Percentiles rank a stretch among this genome's conserved stretches.
These are phyloP conservation scores for Macrostomum cliftonense DNA, from an alignment of 2,888 invertebrate genomes.

Conservation along the genomic window DNA sequence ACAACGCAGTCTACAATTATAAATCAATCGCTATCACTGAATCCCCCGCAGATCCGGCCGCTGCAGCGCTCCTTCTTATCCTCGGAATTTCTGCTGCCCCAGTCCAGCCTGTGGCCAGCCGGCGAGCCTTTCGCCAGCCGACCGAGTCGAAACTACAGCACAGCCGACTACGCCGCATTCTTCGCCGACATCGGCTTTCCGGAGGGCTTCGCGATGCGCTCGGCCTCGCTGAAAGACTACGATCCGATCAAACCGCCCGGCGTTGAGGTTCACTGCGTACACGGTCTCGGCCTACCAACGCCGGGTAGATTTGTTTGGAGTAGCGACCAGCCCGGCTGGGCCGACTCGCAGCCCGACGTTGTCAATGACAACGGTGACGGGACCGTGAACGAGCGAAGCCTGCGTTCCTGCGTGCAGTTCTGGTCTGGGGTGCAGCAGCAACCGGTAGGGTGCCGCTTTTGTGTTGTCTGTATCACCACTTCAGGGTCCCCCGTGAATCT, in stretches of 20 bases:
- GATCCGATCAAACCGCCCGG: neutral
- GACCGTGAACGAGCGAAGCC: conserved; percentile 44
- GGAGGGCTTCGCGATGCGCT: conserved; percentile 70
- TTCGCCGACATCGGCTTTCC: conserved; percentile 61
- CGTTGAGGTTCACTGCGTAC: neutral
- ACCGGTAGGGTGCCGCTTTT: too few relatives aligned
- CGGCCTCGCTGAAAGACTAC: conserved; percentile 54
- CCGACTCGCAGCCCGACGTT: conserved; percentile 18
- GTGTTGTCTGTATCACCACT: too few relatives aligned
- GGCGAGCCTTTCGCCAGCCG: conserved; percentile 59
- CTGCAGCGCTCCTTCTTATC: conserved; percentile 55
- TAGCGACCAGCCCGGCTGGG: neutral
- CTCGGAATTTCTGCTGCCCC: conserved; percentile 83
- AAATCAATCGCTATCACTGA: too few relatives aligned
- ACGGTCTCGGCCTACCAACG: neutral
- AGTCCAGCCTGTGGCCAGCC: conserved; percentile 63
- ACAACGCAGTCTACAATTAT: too few relatives aligned
- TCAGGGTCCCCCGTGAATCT: too few relatives aligned
- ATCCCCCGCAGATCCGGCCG: too few relatives aligned
- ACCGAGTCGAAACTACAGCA: conserved; percentile 58
- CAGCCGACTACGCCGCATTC: conserved; percentile 53
- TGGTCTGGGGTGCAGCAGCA: too few relatives aligned
- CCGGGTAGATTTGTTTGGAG: neutral
- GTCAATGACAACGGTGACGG: conserved; percentile 15
- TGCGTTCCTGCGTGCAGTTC: conserved; percentile 45